A percentile compares a stretch with the other conserved stretches of the same genome.
Evolutionary conservation across 2,797 vertebrate genomes (phyloP).

Genomic region (Cryptoprocta ferox): DNA sequence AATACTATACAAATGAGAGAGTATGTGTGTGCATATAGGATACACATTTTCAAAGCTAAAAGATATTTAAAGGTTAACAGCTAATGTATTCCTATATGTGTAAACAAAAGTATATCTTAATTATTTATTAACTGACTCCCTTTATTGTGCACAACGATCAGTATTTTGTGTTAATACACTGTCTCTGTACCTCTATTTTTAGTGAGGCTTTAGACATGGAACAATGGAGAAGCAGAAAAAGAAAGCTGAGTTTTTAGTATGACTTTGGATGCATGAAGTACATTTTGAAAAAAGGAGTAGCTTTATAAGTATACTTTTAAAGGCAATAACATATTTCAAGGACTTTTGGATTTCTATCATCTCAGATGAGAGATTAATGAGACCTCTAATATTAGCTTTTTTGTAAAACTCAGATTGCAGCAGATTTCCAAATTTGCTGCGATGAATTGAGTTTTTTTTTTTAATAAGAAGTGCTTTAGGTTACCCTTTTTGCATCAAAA

Average conservation of each 20-base stretch:
- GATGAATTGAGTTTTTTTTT: constrained; percentile 61
- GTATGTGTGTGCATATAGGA: background rate
- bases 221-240: background rate
- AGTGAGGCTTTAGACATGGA: background rate
- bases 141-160: background rate
- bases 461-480: constrained; percentile 64
- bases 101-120: background rate
- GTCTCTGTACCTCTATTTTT: background rate
- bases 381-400: constrained; percentile 57
- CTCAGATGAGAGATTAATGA: constrained; percentile 64
- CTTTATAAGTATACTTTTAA: constrained; percentile 38
- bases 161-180: background rate
- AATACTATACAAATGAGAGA: background rate
- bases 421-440: background rate
- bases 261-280: background rate
- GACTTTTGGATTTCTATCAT: background rate
- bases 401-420: constrained; percentile 31
- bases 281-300: background rate
- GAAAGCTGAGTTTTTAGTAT: background rate
- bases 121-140: background rate
- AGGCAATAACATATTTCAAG: constrained; percentile 12
- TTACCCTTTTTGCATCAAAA: constrained; percentile 54
- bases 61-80: background rate
- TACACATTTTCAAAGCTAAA: background rate
- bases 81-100: background rate